Conservation (phyloP, 1,140 invertebrate species). For the Armadillidium nasatum region DNA sequence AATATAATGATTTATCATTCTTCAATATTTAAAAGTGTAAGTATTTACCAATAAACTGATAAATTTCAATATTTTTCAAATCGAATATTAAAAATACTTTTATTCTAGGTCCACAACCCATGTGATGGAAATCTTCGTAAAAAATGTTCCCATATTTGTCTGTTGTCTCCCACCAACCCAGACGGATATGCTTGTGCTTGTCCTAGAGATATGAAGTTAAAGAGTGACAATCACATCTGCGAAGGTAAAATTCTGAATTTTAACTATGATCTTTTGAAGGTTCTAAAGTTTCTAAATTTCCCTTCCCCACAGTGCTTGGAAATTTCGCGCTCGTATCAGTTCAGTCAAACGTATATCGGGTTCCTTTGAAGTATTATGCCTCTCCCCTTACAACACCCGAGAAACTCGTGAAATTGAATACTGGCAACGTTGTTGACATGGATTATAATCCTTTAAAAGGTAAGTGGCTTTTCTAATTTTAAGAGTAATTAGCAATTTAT, state of each 20-base stretch:
- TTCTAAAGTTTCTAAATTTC: no score
- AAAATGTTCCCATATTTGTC: conserved; percentile 67
- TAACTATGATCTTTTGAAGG: no score
- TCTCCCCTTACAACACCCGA: not conserved
- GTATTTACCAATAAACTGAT: conserved; percentile 29
- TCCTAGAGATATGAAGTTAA: conserved; percentile 53
- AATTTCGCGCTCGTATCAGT: not conserved
- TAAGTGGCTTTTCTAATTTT: no score
- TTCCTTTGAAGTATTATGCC: not conserved
- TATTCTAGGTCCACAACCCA: conserved; percentile 19
- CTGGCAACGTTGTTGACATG: not conserved
- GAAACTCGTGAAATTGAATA: no score
- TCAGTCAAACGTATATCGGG: not conserved
- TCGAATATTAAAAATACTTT: no score
- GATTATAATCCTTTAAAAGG: not conserved
- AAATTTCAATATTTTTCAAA: not conserved
- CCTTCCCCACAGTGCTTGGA: no score
- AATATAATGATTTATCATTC: conserved; percentile 65
- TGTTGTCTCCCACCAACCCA: conserved; percentile 55
- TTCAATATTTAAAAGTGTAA: conserved; percentile 63
- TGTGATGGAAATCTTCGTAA: conserved; percentile 55
- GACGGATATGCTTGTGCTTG: conserved; percentile 60
- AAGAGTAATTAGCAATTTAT: no score
- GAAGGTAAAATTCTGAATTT: conserved; percentile 24
- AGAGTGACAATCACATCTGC: conserved; percentile 53